phyloP scores from a whole-genome alignment of 2,113 vertebrate genomes.

The Phalacrocorax carbo region DNA sequence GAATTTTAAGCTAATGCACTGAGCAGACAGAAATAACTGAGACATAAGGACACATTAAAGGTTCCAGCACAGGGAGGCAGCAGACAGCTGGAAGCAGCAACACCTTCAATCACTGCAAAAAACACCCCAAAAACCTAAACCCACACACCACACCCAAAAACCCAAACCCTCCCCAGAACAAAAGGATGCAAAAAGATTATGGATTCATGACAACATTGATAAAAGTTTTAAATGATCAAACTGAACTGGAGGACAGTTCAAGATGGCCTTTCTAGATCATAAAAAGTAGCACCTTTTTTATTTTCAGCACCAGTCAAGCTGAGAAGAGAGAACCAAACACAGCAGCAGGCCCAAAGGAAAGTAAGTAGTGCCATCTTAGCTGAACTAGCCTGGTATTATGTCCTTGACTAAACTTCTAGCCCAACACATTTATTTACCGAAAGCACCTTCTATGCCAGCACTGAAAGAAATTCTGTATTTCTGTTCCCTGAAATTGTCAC shows the following conservation, averaged over 20 bases:
- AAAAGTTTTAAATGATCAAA: neutral
- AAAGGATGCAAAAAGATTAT: neutral
- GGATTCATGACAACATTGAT: neutral
- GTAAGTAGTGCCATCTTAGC: neutral
- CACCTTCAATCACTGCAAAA: neutral
- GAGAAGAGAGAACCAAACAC: neutral
- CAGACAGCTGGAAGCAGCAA: neutral
- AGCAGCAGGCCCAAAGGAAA: neutral
- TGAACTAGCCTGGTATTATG: neutral
- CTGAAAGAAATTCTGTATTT: neutral
- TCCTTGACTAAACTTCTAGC: neutral
- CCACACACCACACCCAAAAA: too few species aligned
- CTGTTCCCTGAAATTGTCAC: neutral
- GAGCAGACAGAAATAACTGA: neutral
- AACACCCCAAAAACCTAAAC: too few species aligned
- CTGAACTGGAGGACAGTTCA: neutral
- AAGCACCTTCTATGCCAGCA: neutral
- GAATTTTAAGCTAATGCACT: neutral
- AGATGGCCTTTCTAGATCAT: neutral
- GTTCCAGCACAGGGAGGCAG: neutral
- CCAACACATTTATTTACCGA: accelerated
- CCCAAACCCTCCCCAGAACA: neutral
- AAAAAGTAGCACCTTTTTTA: neutral
- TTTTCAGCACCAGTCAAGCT: neutral
- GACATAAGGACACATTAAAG: neutral